Evolutionary conservation across 2,888 invertebrate species (phyloP).

Genomic region (Cheilosia grossa): DNA sequence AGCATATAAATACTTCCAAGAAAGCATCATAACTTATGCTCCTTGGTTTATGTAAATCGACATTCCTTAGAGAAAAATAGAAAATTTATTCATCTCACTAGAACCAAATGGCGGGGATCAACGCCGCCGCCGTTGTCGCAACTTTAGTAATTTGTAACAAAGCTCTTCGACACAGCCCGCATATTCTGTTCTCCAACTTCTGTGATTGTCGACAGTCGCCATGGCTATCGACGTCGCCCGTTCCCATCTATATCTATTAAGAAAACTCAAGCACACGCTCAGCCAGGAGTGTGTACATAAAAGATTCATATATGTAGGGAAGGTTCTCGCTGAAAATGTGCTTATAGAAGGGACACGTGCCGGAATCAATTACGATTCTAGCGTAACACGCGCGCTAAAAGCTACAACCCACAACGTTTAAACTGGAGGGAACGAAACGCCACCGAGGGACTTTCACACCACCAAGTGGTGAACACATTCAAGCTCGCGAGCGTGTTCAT

Average conservation of each 20-base stretch:
- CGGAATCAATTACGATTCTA: slow-evolving; percentile 49
- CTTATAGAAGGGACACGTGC: slow-evolving; percentile 47
- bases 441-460: slow-evolving; percentile 40
- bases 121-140: background rate
- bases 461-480: background rate
- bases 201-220: slow-evolving; percentile 20
- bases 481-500: background rate
- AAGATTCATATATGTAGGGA: background rate
- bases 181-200: too few species aligned
- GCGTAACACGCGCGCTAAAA: slow-evolving; percentile 26
- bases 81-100: background rate
- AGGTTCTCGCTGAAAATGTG: slow-evolving; percentile 4
- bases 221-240: too few species aligned
- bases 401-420: background rate
- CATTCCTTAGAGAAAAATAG: background rate
- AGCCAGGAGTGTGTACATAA: background rate
- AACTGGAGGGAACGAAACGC: background rate
- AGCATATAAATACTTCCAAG: background rate
- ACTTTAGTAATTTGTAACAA: slow-evolving; percentile 6
- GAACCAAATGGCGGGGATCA: slow-evolving; percentile 10
- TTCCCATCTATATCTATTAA: slow-evolving; percentile 22
- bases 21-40: background rate
- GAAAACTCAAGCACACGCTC: slow-evolving; percentile 6
- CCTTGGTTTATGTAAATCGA: slow-evolving; percentile 1
- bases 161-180: background rate